Evolutionary conservation across 2,113 vertebrate species (phyloP).

Genomic region (Bothrops jararaca): DNA sequence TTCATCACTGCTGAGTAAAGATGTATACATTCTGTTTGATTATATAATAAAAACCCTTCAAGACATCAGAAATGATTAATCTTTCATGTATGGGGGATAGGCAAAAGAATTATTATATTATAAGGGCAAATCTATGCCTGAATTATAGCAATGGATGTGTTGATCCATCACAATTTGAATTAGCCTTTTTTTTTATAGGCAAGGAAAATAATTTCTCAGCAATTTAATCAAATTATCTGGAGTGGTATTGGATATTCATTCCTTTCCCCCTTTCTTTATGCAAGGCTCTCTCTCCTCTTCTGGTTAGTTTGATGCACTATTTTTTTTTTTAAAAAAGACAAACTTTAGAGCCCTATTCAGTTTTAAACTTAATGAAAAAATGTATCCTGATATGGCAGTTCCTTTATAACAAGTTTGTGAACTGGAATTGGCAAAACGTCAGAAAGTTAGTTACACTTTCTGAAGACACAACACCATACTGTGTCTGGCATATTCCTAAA

Average conservation of each 20-base stretch:
- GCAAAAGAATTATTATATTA: not conserved
- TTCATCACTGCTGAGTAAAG: not conserved
- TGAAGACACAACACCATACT: not conserved
- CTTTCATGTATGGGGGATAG: not conserved
- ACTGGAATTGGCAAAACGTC: not conserved
- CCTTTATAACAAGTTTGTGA: not conserved
- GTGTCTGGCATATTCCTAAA: not conserved
- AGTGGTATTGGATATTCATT: not conserved
- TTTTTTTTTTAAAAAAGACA: not conserved
- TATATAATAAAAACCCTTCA: not conserved
- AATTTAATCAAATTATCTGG: not conserved
- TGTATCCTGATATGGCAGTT: slow-evolving; percentile 20
- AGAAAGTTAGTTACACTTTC: not conserved
- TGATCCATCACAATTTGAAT: not conserved
- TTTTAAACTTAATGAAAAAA: slow-evolving; percentile 1
- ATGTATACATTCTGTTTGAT: not conserved
- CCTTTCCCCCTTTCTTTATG: not conserved
- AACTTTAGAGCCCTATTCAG: not conserved
- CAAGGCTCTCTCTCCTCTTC: not conserved
- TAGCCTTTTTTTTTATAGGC: not conserved
- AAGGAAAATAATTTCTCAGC: not conserved
- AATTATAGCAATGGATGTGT: not conserved
- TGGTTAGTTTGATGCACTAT: not conserved
- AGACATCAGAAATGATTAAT: not conserved
- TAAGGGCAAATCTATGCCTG: not conserved